Percentiles rank a stretch among this genome's conserved stretches.
Conservation (phyloP, 2,888 invertebrate genomes). For the Lepidocyrtinus sp. region DNA sequence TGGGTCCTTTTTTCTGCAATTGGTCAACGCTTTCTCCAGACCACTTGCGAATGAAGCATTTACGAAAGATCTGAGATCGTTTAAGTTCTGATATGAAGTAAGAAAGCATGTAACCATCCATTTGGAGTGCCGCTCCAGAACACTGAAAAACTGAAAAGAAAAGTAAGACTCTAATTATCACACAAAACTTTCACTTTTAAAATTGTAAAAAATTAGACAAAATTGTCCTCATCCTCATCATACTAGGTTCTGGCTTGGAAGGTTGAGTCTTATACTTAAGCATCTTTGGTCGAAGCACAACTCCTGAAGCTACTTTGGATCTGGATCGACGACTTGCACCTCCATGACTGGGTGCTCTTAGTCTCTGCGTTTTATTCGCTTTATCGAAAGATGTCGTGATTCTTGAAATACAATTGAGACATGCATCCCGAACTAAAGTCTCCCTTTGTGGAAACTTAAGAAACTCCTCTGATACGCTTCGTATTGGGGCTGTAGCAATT, state of each 20-base stretch:
- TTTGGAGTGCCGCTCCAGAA: background rate
- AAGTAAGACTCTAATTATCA: too few species aligned
- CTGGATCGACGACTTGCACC: background rate
- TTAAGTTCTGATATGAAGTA: slow-evolving; percentile 36
- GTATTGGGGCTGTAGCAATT: background rate
- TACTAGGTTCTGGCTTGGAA: too few species aligned
- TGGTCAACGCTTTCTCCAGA: background rate
- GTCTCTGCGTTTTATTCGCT: background rate
- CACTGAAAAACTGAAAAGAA: slow-evolving; percentile 9
- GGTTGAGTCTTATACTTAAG: background rate
- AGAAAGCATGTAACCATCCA: slow-evolving; percentile 44
- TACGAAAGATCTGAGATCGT: slow-evolving; percentile 25
- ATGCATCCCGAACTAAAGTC: background rate
- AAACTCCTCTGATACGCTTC: slow-evolving; percentile 22
- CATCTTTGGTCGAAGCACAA: background rate
- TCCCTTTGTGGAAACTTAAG: background rate
- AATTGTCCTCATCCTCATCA: too few species aligned
- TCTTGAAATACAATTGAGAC: slow-evolving; percentile 2
- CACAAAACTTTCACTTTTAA: too few species aligned
- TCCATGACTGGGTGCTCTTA: background rate
- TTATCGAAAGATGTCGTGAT: background rate
- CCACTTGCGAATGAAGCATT: slow-evolving; percentile 14
- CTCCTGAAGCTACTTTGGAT: background rate
- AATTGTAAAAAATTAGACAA: too few species aligned
- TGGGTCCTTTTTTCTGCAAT: background rate